Conservation (phyloP, 2,888 invertebrate genomes). For the Mantis religiosa region DNA sequence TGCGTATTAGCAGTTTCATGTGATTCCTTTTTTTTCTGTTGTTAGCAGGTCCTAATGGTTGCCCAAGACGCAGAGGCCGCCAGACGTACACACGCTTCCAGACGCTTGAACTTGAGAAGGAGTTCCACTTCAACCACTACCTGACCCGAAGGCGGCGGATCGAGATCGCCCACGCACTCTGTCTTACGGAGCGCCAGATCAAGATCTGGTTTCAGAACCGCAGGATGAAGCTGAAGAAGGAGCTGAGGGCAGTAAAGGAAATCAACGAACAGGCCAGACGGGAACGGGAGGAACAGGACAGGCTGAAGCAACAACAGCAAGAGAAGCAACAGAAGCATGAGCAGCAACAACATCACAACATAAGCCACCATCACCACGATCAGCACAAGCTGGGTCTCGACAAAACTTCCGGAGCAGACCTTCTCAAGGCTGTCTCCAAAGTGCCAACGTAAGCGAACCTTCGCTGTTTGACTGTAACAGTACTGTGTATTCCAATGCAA, state of each 20-base stretch:
- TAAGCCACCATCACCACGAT: slow-evolving; percentile 36
- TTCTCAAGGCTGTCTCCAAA: slow-evolving; percentile 72
- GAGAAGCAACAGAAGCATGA: slow-evolving; percentile 66
- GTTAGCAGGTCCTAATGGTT: slow-evolving; percentile 85
- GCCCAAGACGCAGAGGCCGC: slow-evolving; percentile 87
- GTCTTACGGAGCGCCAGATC: slow-evolving; percentile 93
- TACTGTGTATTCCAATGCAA: background rate
- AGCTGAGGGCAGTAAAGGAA: slow-evolving; percentile 88
- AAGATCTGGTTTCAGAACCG: slow-evolving; percentile 97
- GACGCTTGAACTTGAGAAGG: slow-evolving; percentile 95
- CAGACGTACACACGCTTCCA: slow-evolving; percentile 99
- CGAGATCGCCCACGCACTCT: slow-evolving; percentile 94
- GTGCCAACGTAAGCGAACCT: slow-evolving; percentile 52
- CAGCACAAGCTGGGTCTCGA: slow-evolving; percentile 50
- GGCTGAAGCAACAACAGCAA: slow-evolving; percentile 67
- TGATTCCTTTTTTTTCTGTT: background rate
- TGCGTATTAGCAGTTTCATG: background rate
- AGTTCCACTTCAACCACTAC: slow-evolving; percentile 98
- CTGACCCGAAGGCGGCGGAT: slow-evolving; percentile 92
- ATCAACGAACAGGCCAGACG: slow-evolving; percentile 90
- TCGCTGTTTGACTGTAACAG: background rate
- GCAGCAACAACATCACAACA: slow-evolving; percentile 46
- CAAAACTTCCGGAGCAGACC: slow-evolving; percentile 60
- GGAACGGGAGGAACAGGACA: slow-evolving; percentile 87
- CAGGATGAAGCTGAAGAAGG: slow-evolving; percentile 95